A percentile compares a stretch with the other conserved stretches of the same genome.
Conservation (phyloP, 2,888 invertebrate genomes). For the Phyllotreta striolata region DNA sequence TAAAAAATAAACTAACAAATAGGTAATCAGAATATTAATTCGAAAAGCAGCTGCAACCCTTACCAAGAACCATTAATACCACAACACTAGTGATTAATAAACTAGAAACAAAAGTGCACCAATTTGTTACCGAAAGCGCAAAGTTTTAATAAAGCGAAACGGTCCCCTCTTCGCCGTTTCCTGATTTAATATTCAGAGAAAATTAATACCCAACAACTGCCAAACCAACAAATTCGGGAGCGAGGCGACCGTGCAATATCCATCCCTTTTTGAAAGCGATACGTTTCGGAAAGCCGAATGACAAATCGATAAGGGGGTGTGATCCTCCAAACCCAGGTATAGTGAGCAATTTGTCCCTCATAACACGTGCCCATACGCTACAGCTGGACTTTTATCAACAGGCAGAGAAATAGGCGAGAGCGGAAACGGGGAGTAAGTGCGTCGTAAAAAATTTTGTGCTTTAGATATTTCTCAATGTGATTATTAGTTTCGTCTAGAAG, state of each 20-base stretch:
- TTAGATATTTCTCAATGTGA: slow-evolving; percentile 2
- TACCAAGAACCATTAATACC: neutral
- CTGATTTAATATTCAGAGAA: slow-evolving; percentile 27
- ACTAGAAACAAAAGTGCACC: neutral
- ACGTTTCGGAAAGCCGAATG: slow-evolving; percentile 38
- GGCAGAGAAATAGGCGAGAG: slow-evolving; percentile 18
- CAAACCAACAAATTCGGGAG: slow-evolving; percentile 24
- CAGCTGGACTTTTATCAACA: slow-evolving; percentile 39
- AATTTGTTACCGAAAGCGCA: neutral
- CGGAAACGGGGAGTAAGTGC: slow-evolving; percentile 21
- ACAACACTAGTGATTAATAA: neutral
- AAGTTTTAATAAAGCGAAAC: slow-evolving; percentile 1
- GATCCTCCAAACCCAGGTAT: slow-evolving; percentile 38
- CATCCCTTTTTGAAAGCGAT: slow-evolving; percentile 35
- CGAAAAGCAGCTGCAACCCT: too few relatives aligned
- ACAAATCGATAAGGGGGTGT: slow-evolving; percentile 43
- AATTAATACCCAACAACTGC: slow-evolving; percentile 38
- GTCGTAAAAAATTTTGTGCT: slow-evolving; percentile 17
- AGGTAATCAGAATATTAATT: too few relatives aligned
- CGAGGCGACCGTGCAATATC: slow-evolving; percentile 31
- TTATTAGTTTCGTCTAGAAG: neutral
- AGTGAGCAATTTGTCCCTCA: slow-evolving; percentile 43
- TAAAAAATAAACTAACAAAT: too few relatives aligned
- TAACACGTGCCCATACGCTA: slow-evolving; percentile 42
- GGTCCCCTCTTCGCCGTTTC: neutral